Conservation (phyloP, 2,888 invertebrate genomes). For the Oegoconia quadripuncta region DNA sequence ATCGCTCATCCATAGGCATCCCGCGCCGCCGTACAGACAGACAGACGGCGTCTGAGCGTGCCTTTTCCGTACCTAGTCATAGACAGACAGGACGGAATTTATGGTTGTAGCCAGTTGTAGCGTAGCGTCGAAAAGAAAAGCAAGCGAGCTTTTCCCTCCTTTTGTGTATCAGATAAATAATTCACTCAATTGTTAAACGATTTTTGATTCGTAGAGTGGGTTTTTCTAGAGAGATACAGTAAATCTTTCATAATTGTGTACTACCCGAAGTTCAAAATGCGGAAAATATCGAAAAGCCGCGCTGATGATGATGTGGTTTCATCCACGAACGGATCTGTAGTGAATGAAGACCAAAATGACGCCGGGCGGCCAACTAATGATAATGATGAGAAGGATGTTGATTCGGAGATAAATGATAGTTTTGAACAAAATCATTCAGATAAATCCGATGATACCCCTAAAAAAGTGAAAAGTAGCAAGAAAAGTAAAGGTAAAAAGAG, state of each 20-base stretch:
- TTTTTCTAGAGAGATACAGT: constrained; percentile 1
- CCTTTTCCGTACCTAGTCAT: too few species aligned
- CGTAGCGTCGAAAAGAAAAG: too few species aligned
- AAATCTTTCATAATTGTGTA: constrained; percentile 31
- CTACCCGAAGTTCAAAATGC: constrained; percentile 46
- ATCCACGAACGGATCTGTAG: constrained; percentile 65
- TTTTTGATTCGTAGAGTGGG: not conserved
- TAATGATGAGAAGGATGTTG: constrained; percentile 4
- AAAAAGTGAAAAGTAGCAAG: constrained; percentile 47
- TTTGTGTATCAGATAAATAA: too few species aligned
- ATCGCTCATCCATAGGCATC: too few species aligned
- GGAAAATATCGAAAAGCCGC: constrained; percentile 68
- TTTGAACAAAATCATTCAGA: constrained; percentile 20
- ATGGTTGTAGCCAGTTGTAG: too few species aligned
- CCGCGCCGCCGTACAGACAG: too few species aligned
- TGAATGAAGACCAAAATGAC: constrained; percentile 33
- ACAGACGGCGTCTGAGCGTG: too few species aligned
- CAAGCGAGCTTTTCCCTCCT: constrained; percentile 1
- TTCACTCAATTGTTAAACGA: too few species aligned
- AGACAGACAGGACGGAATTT: too few species aligned
- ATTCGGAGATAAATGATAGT: constrained; percentile 19
- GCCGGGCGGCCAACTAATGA: constrained; percentile 31
- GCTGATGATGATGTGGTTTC: constrained; percentile 67
- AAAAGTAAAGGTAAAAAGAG: constrained; percentile 48
- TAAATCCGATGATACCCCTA: constrained; percentile 22